phyloP scores from a whole-genome alignment of 2,888 invertebrate genomes.

The Machimus rusticus region DNA sequence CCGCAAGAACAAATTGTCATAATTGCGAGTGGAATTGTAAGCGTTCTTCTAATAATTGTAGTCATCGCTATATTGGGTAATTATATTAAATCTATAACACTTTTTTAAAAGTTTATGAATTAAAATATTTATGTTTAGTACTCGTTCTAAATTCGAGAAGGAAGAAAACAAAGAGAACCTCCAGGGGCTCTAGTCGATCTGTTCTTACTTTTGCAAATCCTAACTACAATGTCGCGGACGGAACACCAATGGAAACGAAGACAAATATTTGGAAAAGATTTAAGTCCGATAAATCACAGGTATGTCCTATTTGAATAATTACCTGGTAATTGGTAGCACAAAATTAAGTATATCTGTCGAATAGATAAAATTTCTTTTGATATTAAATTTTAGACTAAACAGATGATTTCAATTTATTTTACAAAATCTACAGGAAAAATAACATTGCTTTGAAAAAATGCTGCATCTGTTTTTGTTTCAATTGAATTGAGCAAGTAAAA shows the following conservation, averaged over 20 bases:
- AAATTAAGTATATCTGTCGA: too few relatives aligned
- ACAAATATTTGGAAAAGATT: slow-evolving; percentile 76
- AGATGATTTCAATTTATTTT: too few relatives aligned
- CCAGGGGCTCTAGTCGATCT: slow-evolving; percentile 69
- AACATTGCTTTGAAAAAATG: too few relatives aligned
- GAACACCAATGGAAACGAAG: slow-evolving; percentile 63
- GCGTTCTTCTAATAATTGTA: slow-evolving; percentile 59
- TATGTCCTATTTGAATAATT: not conserved
- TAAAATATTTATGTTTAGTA: slow-evolving; percentile 53
- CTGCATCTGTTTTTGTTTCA: too few relatives aligned
- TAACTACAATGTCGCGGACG: slow-evolving; percentile 75
- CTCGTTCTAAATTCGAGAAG: slow-evolving; percentile 64
- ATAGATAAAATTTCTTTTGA: too few relatives aligned
- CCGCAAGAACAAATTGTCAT: slow-evolving; percentile 55
- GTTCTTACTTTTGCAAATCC: slow-evolving; percentile 90
- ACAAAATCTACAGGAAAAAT: too few relatives aligned
- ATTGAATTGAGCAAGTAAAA: too few relatives aligned
- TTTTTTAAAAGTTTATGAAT: not conserved
- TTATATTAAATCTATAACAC: slow-evolving; percentile 22
- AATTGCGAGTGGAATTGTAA: slow-evolving; percentile 58
- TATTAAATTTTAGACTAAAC: too few relatives aligned
- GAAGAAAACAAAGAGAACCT: slow-evolving; percentile 66
- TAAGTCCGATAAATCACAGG: slow-evolving; percentile 71
- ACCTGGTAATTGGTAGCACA: too few relatives aligned
- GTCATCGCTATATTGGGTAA: slow-evolving; percentile 60